These are phyloP conservation scores for Physeter macrocephalus DNA, from an alignment of 2,113 vertebrate species.

Conservation along the genomic window DNA sequence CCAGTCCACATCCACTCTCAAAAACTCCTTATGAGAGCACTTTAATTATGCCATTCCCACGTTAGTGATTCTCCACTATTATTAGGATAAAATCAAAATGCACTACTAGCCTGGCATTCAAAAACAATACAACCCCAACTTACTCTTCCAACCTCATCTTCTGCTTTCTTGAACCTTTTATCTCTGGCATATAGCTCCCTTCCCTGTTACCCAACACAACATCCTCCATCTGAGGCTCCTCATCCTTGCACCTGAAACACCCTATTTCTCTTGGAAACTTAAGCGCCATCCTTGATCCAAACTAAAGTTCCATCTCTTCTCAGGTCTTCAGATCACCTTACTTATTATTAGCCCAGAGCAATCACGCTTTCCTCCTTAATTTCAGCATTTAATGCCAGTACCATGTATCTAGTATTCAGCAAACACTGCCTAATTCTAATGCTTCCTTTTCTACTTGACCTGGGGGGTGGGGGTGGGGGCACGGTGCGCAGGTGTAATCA, in stretches of 20 bases:
- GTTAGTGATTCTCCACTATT: not conserved
- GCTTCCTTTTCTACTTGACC: not conserved
- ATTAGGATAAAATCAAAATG: constrained; percentile 5
- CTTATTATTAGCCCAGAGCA: not conserved
- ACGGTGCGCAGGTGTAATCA: not conserved
- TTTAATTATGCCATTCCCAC: not conserved
- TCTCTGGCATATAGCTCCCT: not conserved
- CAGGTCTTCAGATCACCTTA: not conserved
- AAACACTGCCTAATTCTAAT: not conserved
- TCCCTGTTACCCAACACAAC: not conserved
- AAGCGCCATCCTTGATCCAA: not conserved
- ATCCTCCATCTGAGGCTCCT: not conserved
- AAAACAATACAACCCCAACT: not conserved
- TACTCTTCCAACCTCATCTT: not conserved
- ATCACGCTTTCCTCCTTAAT: not conserved
- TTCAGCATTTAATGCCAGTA: not conserved
- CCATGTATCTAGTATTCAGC: not conserved
- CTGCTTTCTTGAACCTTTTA: not conserved
- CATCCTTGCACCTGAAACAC: not conserved
- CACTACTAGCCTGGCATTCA: not conserved
- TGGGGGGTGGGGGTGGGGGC: rapidly evolving
- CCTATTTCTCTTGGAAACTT: not conserved
- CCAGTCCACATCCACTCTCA: not conserved
- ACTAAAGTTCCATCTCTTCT: not conserved
- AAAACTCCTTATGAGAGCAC: not conserved